Percentiles rank a stretch among this genome's conserved stretches.
These are phyloP conservation scores for Struthidea cinerea DNA, from an alignment of 2,113 vertebrate genomes.

Conservation along the genomic window DNA sequence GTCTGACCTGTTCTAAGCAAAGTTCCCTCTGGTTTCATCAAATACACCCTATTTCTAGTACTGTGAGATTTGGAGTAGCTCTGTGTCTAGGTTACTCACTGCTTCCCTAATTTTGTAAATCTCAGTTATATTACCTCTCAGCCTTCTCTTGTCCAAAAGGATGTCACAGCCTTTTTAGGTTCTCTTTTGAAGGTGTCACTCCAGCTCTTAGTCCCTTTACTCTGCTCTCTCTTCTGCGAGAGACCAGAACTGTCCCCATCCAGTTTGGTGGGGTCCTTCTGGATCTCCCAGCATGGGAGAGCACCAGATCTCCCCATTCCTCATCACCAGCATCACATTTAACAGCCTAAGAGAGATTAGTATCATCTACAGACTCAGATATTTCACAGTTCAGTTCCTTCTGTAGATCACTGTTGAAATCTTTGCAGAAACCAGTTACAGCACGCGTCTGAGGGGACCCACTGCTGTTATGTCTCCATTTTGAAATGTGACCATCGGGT, in stretches of 20 bases:
- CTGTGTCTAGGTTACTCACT: neutral
- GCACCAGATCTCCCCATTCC: neutral
- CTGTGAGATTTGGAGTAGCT: neutral
- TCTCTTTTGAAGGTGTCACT: neutral
- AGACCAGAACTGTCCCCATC: neutral
- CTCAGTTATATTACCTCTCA: neutral
- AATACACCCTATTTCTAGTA: neutral
- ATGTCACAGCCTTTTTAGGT: neutral
- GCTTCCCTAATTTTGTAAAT: neutral
- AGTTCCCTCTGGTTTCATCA: neutral
- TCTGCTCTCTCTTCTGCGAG: neutral
- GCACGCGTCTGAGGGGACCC: neutral
- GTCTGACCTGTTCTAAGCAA: neutral
- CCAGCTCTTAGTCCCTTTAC: neutral
- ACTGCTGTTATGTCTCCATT: neutral
- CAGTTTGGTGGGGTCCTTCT: neutral
- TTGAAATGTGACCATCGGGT: neutral
- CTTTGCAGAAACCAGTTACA: neutral
- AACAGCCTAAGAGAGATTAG: neutral
- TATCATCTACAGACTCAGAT: neutral
- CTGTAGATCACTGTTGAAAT: neutral
- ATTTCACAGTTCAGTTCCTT: neutral
- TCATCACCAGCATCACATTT: neutral
- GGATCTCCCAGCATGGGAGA: neutral
- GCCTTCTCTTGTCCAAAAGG: neutral